Conservation (phyloP, 2,888 invertebrate species). For the Ischnura elegans region DNA sequence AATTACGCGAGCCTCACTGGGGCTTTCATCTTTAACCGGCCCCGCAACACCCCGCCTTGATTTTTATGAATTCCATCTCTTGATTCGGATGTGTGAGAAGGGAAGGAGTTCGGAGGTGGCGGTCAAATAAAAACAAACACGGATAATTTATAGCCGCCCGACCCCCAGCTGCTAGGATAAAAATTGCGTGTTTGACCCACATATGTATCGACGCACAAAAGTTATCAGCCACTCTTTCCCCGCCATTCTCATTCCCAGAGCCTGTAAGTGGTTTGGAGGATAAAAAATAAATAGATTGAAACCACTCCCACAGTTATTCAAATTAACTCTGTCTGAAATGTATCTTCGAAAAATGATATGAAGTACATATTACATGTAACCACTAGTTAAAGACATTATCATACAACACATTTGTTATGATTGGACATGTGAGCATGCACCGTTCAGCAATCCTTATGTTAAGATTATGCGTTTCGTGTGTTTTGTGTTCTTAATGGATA, state of each 20-base stretch:
- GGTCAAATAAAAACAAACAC: conserved; percentile 18
- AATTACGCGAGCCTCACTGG: neutral
- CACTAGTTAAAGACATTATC: no score
- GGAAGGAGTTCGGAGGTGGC: neutral
- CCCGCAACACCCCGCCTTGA: conserved; percentile 3
- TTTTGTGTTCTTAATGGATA: no score
- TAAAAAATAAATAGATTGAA: conserved; percentile 3
- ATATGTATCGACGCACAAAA: conserved; percentile 29
- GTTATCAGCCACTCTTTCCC: conserved; percentile 1
- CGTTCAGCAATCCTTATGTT: no score
- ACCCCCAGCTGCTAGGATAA: neutral
- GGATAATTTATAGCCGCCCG: conserved; percentile 43
- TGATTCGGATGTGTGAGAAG: neutral
- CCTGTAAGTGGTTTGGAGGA: conserved; percentile 10
- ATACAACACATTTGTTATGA: no score
- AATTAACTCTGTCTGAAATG: neutral
- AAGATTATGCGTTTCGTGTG: no score
- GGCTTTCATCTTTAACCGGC: conserved; percentile 57
- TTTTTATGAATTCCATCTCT: conserved; percentile 26
- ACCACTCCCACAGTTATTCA: conserved; percentile 25
- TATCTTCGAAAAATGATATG: no score
- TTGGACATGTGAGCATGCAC: no score
- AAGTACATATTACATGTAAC: no score
- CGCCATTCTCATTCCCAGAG: neutral
- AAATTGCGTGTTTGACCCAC: conserved; percentile 49